phyloP scores from a whole-genome alignment of 92 coral and sea anemone genomes.

The Siderastrea radians region DNA sequence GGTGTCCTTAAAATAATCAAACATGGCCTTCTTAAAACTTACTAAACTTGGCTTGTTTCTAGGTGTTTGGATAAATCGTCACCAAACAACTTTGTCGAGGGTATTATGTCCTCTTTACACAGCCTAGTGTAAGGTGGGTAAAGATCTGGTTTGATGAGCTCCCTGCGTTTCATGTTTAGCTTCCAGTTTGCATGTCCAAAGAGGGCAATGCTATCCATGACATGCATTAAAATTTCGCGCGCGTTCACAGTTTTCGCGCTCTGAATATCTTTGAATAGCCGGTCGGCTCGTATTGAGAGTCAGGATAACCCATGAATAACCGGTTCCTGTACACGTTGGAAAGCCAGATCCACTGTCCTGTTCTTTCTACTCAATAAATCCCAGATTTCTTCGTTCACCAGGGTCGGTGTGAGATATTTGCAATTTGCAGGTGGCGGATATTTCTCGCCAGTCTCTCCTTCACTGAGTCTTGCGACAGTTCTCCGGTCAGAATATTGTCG shows the following conservation, averaged over 20 bases:
- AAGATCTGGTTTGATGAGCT: constrained; percentile 46
- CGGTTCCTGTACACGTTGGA: constrained; percentile 54
- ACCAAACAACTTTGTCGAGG: constrained; percentile 64
- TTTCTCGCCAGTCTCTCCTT: constrained; percentile 65
- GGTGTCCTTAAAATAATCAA: too few relatives aligned
- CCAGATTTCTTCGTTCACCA: constrained; percentile 66
- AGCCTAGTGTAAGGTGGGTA: constrained; percentile 51
- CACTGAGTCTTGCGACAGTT: constrained; percentile 38
- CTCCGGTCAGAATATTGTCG: constrained; percentile 57
- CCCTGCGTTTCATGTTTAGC: constrained; percentile 56
- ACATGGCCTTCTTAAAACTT: too few relatives aligned
- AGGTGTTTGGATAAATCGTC: constrained; percentile 43
- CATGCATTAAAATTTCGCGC: constrained; percentile 42
- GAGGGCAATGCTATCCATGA: constrained; percentile 66
- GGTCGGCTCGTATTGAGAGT: constrained; percentile 50
- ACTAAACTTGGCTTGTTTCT: too few relatives aligned
- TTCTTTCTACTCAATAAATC: constrained; percentile 8
- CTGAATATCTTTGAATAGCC: constrained; percentile 54
- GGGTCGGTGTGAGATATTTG: constrained; percentile 23
- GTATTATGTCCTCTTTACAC: constrained; percentile 56
- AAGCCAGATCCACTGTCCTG: neutral
- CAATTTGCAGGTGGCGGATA: constrained; percentile 67
- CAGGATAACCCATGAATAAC: constrained; percentile 64
- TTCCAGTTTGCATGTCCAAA: constrained; percentile 54
- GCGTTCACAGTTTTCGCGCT: constrained; percentile 30